Base-by-base conservation (phyloP, 2,113 vertebrate species). In the Arothron firmamentum region DNA sequence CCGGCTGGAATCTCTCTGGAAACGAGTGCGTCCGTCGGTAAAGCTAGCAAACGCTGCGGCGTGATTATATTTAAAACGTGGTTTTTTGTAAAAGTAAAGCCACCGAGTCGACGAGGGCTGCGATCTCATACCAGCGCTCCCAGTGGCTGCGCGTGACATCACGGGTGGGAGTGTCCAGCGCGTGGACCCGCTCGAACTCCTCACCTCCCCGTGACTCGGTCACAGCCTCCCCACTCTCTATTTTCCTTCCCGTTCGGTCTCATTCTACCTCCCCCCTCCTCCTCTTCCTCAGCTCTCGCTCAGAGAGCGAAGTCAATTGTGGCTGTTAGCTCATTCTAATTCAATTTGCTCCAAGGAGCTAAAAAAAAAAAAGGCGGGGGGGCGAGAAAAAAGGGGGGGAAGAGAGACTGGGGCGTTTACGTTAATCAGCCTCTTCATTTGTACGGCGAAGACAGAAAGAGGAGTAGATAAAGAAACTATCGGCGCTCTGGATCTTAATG, bases 311-410 rank as follows among this genome's bases (percentile, higher is more conserved):
- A 77, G 75, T 74, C 76, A 70, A 80, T 82, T 82, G 79, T 60
- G 50, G 70, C 80, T 81, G 77, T 66, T 65, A 79, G 70, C 73
- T 85, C 74, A 62, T 72, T 79, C 54, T 86, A 87, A 90, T 88
- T 89, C 61, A 86, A 89, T 89, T 85, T 85, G 65, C 74, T 80
- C 59, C 1, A 25, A 83, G 65, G 68, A 76, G 65, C 68, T 84
- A 81, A 49, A 23, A 31, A 14, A 51, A 18, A 46, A 41, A 43
- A 46, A 13, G 42, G 43, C 2, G 43, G 43, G 16, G 43, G 43
- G 15, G 43, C 48, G 45, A 20, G 12, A 43, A 34, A 13, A 56
- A 20, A 31, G 52, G 16, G 21, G 8, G 5, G 17, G 13, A 17
- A 43, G 57, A 51, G 43, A 48, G 51, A 75, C 52, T 65, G 10